A percentile compares a stretch with the other conserved stretches of the same genome.
Evolutionary conservation across 2,113 vertebrate genomes (phyloP).

Genomic region (Epinephelus moara): DNA sequence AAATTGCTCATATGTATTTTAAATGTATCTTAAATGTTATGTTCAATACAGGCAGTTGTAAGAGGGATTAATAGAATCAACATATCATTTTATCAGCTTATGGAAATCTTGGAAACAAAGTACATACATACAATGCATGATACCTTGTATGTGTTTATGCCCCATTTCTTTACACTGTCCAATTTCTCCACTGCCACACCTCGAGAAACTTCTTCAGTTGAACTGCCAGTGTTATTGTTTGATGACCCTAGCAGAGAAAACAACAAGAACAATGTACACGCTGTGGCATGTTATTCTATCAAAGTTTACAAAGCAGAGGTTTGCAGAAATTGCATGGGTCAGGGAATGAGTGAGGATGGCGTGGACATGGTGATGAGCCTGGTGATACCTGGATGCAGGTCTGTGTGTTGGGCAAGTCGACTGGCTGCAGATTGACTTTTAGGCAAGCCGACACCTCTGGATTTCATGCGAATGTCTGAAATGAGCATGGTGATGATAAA

Average conservation of each 20-base stretch:
- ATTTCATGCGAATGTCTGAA: conserved; percentile 88
- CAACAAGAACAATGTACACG: not conserved
- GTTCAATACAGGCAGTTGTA: not conserved
- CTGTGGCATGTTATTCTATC: not conserved
- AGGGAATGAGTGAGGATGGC: conserved; percentile 33
- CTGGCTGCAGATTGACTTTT: conserved; percentile 83
- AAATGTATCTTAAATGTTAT: not conserved
- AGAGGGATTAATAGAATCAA: not conserved
- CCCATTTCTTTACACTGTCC: conserved; percentile 97
- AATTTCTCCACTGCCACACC: conserved; percentile 97
- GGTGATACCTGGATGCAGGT: conserved; percentile 81
- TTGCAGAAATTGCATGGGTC: not conserved
- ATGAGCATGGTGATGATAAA: conserved; percentile 62
- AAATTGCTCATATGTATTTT: not conserved
- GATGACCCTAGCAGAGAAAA: conserved; percentile 84
- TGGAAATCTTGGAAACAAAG: not conserved
- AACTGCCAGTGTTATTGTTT: conserved; percentile 84
- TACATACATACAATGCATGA: not conserved
- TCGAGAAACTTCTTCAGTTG: conserved; percentile 89
- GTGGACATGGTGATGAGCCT: conserved; percentile 39
- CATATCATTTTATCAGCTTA: not conserved
- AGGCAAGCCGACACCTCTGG: conserved; percentile 78
- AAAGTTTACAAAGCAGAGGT: not conserved
- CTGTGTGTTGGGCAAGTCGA: conserved; percentile 83
- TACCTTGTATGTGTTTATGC: conserved; percentile 98